phyloP scores from a whole-genome alignment of 1,140 invertebrate genomes.

The Macrobrachium nipponense region DNA sequence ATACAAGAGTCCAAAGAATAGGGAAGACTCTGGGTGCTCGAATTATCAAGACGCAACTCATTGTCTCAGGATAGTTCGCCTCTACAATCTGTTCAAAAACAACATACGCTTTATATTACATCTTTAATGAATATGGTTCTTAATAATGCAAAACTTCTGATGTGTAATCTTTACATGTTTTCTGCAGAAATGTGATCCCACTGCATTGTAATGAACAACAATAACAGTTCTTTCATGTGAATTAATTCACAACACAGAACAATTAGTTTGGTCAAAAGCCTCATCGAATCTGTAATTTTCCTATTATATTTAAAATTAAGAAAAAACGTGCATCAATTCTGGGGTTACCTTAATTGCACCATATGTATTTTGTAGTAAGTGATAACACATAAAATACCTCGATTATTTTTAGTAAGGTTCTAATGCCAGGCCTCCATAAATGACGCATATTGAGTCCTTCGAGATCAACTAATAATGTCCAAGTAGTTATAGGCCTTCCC shows the following conservation, averaged over 20 bases:
- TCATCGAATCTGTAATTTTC: too few species aligned
- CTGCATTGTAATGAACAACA: too few species aligned
- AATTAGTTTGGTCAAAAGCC: too few species aligned
- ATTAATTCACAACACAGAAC: too few species aligned
- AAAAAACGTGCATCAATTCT: background rate
- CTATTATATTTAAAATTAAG: too few species aligned
- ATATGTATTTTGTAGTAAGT: background rate
- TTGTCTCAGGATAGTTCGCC: slow-evolving; percentile 95
- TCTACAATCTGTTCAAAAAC: slow-evolving; percentile 77
- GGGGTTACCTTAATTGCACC: background rate
- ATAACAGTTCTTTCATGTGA: too few species aligned
- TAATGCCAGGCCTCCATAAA: slow-evolving; percentile 92
- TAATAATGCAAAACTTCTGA: too few species aligned
- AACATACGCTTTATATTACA: background rate
- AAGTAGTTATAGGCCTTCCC: slow-evolving; percentile 85
- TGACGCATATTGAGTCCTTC: slow-evolving; percentile 96
- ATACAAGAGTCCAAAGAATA: slow-evolving; percentile 96
- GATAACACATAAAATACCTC: slow-evolving; percentile 72
- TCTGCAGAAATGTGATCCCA: too few species aligned
- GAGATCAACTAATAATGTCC: slow-evolving; percentile 91
- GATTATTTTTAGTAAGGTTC: slow-evolving; percentile 90
- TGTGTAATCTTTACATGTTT: too few species aligned
- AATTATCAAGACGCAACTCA: slow-evolving; percentile 89
- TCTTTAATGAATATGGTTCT: too few species aligned
- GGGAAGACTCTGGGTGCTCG: slow-evolving; percentile 93